Evolutionary conservation across 1,140 invertebrate species (phyloP).

Genomic region (Trigoniulus corallinus): DNA sequence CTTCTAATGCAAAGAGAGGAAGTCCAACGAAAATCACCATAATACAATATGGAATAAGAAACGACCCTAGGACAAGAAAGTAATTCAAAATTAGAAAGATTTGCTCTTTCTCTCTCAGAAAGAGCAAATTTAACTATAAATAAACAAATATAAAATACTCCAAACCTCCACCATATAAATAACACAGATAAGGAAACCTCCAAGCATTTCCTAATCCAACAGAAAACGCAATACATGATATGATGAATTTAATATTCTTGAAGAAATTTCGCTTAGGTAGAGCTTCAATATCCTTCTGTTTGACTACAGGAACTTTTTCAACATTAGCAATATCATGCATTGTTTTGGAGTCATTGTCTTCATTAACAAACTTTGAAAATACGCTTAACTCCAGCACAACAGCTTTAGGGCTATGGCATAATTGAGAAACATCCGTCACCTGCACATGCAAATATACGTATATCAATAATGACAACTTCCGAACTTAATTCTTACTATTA

Average conservation of each 20-base stretch:
- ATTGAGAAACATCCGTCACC: no score
- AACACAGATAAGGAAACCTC: constrained; percentile 30
- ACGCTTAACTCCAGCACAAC: background rate
- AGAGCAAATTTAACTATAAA: background rate
- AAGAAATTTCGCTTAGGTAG: background rate
- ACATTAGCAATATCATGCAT: no score
- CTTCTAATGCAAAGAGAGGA: constrained; percentile 76
- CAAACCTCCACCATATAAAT: background rate
- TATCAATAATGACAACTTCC: no score
- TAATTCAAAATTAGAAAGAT: background rate
- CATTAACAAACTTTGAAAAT: background rate
- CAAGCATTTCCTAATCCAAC: constrained; percentile 85
- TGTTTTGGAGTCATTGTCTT: background rate
- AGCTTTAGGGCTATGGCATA: background rate
- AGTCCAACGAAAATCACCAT: constrained; percentile 71
- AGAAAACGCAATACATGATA: constrained; percentile 77
- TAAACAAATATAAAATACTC: background rate
- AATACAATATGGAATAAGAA: constrained; percentile 62
- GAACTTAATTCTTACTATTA: no score
- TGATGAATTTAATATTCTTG: constrained; percentile 68
- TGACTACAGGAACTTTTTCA: no score
- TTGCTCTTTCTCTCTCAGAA: background rate
- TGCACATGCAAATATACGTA: no score
- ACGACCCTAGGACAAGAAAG: constrained; percentile 42
- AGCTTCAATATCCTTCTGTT: no score